Percentiles rank a stretch among this genome's conserved stretches.
Evolutionary conservation across 2,888 invertebrate species (phyloP).

Genomic region (Amaurobius ferox): DNA sequence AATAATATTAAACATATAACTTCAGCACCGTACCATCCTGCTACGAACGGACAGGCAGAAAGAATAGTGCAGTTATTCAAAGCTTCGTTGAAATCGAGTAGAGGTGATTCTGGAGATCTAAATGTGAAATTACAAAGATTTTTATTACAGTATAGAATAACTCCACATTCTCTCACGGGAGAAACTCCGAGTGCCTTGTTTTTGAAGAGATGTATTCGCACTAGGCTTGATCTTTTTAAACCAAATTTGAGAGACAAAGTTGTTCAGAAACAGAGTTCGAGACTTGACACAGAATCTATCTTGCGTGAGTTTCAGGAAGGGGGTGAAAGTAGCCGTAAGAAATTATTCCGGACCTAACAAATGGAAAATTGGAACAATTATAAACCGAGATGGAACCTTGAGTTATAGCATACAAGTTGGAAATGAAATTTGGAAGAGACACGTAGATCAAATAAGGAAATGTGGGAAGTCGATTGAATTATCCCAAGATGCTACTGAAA

Average conservation of each 20-base stretch:
- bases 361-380: conserved; percentile 45
- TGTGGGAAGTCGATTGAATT: conserved; percentile 50
- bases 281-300: conserved; percentile 48
- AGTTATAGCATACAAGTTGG: conserved; percentile 27
- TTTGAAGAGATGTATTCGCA: conserved; percentile 38
- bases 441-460: conserved; percentile 50
- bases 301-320: conserved; percentile 50
- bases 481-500: conserved; percentile 48
- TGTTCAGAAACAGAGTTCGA: conserved; percentile 37
- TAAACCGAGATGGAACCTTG: conserved; percentile 31
- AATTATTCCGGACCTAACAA: conserved; percentile 51
- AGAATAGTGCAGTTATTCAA: conserved; percentile 72
- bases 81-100: conserved; percentile 51
- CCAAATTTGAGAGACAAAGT: conserved; percentile 41
- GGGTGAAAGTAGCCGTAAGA: too few species aligned
- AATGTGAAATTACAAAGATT: conserved; percentile 54
- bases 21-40: conserved; percentile 74
- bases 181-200: conserved; percentile 49
- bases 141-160: conserved; percentile 53
- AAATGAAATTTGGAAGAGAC: conserved; percentile 48
- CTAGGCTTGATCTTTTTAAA: conserved; percentile 37
- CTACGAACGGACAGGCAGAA: conserved; percentile 75
- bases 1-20: conserved; percentile 72
- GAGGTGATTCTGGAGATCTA: conserved; percentile 51
- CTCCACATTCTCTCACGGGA: conserved; percentile 50